These are phyloP conservation scores for Phoenicopterus ruber DNA, from an alignment of 2,113 vertebrate genomes.

Conservation along the genomic window DNA sequence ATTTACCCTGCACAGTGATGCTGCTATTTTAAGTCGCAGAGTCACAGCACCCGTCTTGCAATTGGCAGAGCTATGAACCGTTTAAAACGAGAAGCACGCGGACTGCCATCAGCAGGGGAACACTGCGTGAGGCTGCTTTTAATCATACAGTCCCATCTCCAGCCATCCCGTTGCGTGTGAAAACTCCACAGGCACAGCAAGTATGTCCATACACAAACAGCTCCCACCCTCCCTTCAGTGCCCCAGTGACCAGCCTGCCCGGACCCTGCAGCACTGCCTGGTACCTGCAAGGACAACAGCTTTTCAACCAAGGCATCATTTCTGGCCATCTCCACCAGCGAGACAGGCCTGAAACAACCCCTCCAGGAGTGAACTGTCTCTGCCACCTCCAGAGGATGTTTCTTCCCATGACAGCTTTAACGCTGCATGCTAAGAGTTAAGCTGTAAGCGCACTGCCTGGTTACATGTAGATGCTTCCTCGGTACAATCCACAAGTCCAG, in stretches of 20 bases:
- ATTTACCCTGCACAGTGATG: conserved; percentile 20
- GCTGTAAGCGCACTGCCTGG: neutral
- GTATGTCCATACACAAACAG: neutral
- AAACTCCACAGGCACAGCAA: neutral
- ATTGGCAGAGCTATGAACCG: neutral
- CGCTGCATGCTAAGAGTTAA: neutral
- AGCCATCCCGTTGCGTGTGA: neutral
- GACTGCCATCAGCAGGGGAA: neutral
- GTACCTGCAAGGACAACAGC: neutral
- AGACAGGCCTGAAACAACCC: neutral
- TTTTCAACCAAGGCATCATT: neutral
- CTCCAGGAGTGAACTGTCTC: neutral
- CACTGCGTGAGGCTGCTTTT: neutral
- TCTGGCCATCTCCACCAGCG: neutral
- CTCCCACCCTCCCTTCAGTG: neutral
- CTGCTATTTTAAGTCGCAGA: conserved; percentile 57
- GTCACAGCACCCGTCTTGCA: neutral
- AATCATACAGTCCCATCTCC: neutral
- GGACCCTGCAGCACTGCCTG: fast-evolving
- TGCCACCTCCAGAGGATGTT: neutral
- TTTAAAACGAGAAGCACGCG: neutral
- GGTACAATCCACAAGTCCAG: neutral
- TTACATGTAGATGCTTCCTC: neutral
- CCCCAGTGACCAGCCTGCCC: fast-evolving
- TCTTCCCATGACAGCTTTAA: neutral